phyloP scores from a whole-genome alignment of 2,797 vertebrate species.

The Clamator glandarius region DNA sequence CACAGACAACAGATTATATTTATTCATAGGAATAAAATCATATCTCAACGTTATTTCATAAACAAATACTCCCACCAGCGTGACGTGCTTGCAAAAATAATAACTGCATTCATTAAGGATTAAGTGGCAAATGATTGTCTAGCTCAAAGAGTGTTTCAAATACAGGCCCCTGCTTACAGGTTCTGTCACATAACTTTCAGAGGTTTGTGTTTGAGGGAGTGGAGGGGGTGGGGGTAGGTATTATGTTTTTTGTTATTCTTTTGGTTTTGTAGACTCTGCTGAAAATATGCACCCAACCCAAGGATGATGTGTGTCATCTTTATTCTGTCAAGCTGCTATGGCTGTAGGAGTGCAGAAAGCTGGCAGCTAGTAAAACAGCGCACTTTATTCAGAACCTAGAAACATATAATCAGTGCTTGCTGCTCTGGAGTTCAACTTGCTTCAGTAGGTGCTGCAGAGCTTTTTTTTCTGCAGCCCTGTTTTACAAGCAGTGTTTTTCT shows the following conservation, averaged over 20 bases:
- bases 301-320: neutral
- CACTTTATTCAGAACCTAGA: neutral
- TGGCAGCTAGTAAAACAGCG: neutral
- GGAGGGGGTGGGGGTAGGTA: neutral
- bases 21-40: neutral
- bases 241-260: neutral
- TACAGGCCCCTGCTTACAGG: neutral
- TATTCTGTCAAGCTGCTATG: neutral
- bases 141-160: neutral
- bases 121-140: neutral
- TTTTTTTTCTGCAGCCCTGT: neutral
- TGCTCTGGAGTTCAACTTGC: neutral
- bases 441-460: neutral
- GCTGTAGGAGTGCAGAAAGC: neutral
- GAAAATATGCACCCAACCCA: neutral
- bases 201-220: neutral
- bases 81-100: neutral
- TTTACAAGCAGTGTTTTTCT: constrained; percentile 18
- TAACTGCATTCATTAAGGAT: neutral
- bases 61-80: neutral
- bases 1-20: neutral
- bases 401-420: neutral
- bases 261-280: neutral
- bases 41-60: neutral
- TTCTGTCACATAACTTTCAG: neutral